phyloP scores from a whole-genome alignment of 1,140 invertebrate genomes.

The Cyrtorhinus lividipennis region DNA sequence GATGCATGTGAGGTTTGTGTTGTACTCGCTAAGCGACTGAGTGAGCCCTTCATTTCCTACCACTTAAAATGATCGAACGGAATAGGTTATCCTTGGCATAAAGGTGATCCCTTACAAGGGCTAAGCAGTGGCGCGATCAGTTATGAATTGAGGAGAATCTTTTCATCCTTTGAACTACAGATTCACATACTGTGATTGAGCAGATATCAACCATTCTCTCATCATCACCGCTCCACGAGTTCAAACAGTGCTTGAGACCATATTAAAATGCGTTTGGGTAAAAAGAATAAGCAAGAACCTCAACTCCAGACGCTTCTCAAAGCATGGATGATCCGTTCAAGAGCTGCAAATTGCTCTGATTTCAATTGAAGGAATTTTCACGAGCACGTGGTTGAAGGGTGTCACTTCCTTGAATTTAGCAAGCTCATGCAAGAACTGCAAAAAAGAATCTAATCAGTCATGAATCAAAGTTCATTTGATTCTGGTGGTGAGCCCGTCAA shows the following conservation, averaged over 20 bases:
- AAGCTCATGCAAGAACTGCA: slow-evolving; percentile 25
- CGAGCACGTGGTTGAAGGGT: slow-evolving; percentile 17
- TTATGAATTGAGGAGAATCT: slow-evolving; percentile 21
- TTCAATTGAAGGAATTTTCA: slow-evolving; percentile 17
- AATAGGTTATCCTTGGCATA: slow-evolving; percentile 22
- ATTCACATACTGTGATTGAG: slow-evolving; percentile 10
- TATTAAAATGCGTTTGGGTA: slow-evolving; percentile 21
- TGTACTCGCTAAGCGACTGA: slow-evolving; percentile 24
- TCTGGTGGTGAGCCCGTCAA: slow-evolving; percentile 24
- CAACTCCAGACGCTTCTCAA: slow-evolving; percentile 23
- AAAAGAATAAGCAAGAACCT: slow-evolving; percentile 21
- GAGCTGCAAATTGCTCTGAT: slow-evolving; percentile 26
- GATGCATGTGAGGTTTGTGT: slow-evolving; percentile 23
- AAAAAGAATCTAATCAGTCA: slow-evolving; percentile 24
- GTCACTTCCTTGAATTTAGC: slow-evolving; percentile 21
- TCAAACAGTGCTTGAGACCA: slow-evolving; percentile 20
- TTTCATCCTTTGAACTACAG: neutral
- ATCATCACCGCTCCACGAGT: slow-evolving; percentile 22
- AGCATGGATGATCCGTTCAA: slow-evolving; percentile 24
- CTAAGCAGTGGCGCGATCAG: slow-evolving; percentile 22
- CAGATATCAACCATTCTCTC: slow-evolving; percentile 14
- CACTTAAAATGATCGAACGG: slow-evolving; percentile 22
- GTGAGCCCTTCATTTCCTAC: slow-evolving; percentile 23
- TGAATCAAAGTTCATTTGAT: slow-evolving; percentile 26
- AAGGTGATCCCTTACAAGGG: slow-evolving; percentile 21